Conservation (phyloP, 2,797 vertebrate species). For the Syndactyla subalaris region DNA sequence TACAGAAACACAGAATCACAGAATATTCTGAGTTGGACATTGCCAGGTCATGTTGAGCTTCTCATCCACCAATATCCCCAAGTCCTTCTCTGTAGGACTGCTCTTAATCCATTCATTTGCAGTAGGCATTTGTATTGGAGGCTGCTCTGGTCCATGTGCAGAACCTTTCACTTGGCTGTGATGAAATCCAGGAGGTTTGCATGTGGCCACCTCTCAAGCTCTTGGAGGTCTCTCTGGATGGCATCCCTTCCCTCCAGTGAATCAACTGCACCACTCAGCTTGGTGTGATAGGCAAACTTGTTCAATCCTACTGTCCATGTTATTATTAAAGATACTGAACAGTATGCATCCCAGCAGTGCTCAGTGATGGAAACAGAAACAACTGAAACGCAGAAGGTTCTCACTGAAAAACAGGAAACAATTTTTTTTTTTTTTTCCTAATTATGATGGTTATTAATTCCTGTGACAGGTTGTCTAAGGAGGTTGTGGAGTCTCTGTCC, state of each 20-base stretch:
- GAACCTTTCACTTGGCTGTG: not conserved
- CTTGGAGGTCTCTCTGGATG: not conserved
- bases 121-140: not conserved
- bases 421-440: not conserved
- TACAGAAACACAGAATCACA: not conserved
- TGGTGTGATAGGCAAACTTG: not conserved
- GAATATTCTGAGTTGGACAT: not conserved
- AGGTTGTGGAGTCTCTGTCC: not conserved
- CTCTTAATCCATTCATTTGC: not conserved
- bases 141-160: not conserved
- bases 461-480: not conserved
- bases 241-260: not conserved
- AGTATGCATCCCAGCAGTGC: not conserved
- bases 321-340: not conserved
- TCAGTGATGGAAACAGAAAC: not conserved
- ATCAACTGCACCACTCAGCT: not conserved
- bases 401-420: not conserved
- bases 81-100: not conserved
- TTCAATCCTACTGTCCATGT: not conserved
- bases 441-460: not conserved
- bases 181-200: not conserved
- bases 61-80: not conserved
- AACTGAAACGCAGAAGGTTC: not conserved
- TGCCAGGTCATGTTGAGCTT: not conserved
- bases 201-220: not conserved